These are phyloP conservation scores for Acanthosepion pharaonis DNA, from an alignment of 2,888 invertebrate species.

Conservation along the genomic window DNA sequence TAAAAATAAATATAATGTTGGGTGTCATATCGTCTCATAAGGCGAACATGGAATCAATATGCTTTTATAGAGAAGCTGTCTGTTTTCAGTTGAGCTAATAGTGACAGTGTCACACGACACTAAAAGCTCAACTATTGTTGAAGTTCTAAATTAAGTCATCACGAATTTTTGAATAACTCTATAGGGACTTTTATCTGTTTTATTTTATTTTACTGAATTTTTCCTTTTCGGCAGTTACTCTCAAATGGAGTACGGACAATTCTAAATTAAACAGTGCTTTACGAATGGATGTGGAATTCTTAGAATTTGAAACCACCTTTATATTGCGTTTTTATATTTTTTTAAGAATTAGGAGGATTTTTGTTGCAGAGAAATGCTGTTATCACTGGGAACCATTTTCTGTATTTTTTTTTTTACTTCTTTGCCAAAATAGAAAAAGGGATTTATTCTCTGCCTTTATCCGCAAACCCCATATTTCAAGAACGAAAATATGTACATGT, in stretches of 20 bases:
- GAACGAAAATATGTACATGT: too few species aligned
- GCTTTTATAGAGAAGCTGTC: background rate
- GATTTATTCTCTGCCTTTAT: too few species aligned
- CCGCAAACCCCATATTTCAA: too few species aligned
- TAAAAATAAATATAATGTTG: background rate
- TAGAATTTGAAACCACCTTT: too few species aligned
- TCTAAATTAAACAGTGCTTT: background rate
- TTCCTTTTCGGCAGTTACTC: background rate
- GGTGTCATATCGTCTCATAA: background rate
- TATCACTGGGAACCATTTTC: too few species aligned
- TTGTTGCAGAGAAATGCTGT: too few species aligned
- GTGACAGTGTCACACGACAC: background rate
- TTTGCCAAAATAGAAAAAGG: too few species aligned
- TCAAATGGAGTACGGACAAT: background rate
- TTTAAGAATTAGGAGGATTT: too few species aligned
- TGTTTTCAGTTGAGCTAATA: background rate
- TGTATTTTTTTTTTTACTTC: too few species aligned
- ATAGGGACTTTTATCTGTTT: background rate
- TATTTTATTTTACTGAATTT: background rate
- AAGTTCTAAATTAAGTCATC: background rate
- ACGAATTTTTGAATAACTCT: background rate
- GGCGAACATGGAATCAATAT: background rate
- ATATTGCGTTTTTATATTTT: too few species aligned
- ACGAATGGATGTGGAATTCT: too few species aligned
- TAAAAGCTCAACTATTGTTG: background rate